Evolutionary conservation across 2,888 invertebrate species (phyloP), one percentile per base, ranked within the genome.

Genomic region (Danaus chrysippus): DNA sequence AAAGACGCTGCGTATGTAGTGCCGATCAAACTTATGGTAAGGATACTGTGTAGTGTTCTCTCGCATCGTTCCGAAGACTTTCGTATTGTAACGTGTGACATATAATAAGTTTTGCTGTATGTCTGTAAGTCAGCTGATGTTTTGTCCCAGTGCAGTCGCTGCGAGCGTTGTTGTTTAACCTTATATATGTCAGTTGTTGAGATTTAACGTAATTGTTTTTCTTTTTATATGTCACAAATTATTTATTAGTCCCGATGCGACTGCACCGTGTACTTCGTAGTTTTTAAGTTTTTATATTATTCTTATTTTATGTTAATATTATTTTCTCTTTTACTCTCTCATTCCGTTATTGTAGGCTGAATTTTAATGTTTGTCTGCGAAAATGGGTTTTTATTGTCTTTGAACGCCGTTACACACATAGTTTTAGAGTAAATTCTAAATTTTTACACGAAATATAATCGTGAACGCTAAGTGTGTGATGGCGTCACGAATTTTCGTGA

Each of bases 101-200:
- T 83, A 82, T 84, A 78, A 82, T 84, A 83, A n/a, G n/a, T n/a
- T 86, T 79, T 72, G 78, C 80, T 82, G 80, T 77, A 79, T 79
- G 82, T 82, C 83, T 83, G 83, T 83, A 82, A 78, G 88, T 88
- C 87, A 89, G 87, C 88, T 87, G 84, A 87, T 81, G 72, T 75
- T 79, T 73, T 73, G 76, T 70, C 71, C 73, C 66, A 75, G 70
- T 72, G 70, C 71, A 79, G 76, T 79, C 73, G 76, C 71, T 70
- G 53, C 64, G 64, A 61, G 63, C 23, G 54, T 57, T 59, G 46
- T 53, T 56, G 57, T 13, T 54, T n/a, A 55, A 52, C 54, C n/a
- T 41, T 23, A 41, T 56, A 46, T 43, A 56, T 60, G 56, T 42
- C 15, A 44, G 46, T 59, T 55, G 55, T 61, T 58, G 44, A 55